phyloP scores from a whole-genome alignment of 2,797 vertebrate species.

The Enteromius paludinosus region DNA sequence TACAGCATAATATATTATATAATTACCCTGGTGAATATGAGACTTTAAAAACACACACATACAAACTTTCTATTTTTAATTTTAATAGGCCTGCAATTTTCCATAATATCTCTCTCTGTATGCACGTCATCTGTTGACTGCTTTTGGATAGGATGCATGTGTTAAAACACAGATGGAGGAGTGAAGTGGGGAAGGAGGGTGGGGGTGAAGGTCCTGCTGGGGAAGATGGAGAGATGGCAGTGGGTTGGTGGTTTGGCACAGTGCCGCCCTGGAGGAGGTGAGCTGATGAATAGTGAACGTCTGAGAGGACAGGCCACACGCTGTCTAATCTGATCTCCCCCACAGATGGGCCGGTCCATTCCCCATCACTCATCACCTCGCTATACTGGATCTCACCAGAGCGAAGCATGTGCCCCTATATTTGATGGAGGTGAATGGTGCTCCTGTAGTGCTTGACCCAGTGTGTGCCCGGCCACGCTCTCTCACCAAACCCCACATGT shows the following conservation, averaged over 20 bases:
- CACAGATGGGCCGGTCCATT: conserved; percentile 52
- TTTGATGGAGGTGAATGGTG: conserved; percentile 42
- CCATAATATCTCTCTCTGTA: conserved; percentile 31
- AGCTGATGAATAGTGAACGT: conserved; percentile 60
- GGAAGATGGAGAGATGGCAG: conserved; percentile 47
- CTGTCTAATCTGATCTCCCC: conserved; percentile 56
- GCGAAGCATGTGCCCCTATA: conserved; percentile 38
- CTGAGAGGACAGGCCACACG: conserved; percentile 44
- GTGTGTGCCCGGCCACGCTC: conserved; percentile 6
- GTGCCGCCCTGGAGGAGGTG: conserved; percentile 51
- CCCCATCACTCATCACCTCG: conserved; percentile 54
- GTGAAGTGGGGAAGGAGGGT: conserved; percentile 6
- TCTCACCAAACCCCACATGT: conserved; percentile 32
- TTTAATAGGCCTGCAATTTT: not conserved
- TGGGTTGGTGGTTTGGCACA: conserved; percentile 44
- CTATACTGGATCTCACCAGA: conserved; percentile 30
- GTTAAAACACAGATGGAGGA: conserved; percentile 45
- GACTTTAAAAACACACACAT: too few relatives aligned
- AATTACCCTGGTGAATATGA: too few relatives aligned
- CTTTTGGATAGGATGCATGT: conserved; percentile 40
- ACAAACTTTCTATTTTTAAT: too few relatives aligned
- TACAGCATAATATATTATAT: too few relatives aligned
- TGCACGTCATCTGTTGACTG: conserved; percentile 34
- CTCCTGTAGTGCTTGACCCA: conserved; percentile 29
- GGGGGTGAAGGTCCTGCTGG: conserved; percentile 20